Percentiles rank a stretch among this genome's conserved stretches.
Evolutionary conservation across 2,888 invertebrate species (phyloP).

Genomic region (Oxytorus armatus): DNA sequence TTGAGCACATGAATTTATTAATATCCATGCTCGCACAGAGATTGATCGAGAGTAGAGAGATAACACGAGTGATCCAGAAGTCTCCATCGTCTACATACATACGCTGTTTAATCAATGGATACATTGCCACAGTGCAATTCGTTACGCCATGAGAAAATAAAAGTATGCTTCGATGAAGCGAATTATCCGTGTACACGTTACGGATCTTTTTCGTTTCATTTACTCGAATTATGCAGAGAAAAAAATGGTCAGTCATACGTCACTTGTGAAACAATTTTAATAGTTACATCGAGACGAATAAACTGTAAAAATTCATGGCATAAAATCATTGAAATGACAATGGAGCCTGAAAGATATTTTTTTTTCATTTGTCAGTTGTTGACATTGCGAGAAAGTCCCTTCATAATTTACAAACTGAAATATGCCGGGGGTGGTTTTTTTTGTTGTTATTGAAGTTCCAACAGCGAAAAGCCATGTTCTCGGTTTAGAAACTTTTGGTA

Average conservation of each 20-base stretch:
- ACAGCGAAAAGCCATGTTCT: no score
- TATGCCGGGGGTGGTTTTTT: no score
- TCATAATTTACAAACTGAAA: no score
- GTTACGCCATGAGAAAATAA: neutral
- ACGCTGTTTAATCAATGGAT: constrained; percentile 3
- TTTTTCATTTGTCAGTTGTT: no score
- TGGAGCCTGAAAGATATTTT: neutral
- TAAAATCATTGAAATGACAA: neutral
- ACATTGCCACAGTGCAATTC: constrained; percentile 1
- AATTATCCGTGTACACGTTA: neutral
- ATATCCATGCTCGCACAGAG: constrained; percentile 31
- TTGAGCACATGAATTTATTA: constrained; percentile 48
- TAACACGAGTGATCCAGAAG: constrained; percentile 20
- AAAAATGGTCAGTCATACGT: neutral
- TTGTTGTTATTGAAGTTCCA: no score
- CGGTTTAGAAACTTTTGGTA: no score
- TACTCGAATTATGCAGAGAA: neutral
- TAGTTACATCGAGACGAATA: neutral
- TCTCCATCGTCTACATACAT: neutral
- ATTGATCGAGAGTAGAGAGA: constrained; percentile 36
- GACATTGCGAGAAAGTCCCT: no score
- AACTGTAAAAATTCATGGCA: no score
- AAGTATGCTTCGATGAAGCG: constrained; percentile 20
- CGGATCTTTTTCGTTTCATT: neutral
- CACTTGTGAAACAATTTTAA: neutral